phyloP scores from a whole-genome alignment of 2,888 invertebrate genomes.

The Orthosia cruda region DNA sequence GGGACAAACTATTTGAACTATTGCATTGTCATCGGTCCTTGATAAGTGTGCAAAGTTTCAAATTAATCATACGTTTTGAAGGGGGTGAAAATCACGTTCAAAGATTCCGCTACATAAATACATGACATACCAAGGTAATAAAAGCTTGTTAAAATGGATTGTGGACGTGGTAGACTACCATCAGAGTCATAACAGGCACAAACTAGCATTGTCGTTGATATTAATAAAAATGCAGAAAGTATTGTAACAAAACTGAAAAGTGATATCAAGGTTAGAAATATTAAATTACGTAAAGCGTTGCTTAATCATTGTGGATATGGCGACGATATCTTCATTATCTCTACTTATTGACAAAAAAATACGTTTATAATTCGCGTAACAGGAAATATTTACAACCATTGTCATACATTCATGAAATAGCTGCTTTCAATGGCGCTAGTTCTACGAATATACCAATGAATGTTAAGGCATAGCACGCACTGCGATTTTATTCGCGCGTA shows the following conservation, averaged over 20 bases:
- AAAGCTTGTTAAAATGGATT: background rate
- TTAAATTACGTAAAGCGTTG: background rate
- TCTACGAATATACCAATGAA: slow-evolving; percentile 18
- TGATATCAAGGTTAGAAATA: slow-evolving; percentile 7
- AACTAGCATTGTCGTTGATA: background rate
- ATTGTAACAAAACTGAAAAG: background rate
- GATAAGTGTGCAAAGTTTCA: no score
- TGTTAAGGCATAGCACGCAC: no score
- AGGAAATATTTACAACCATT: slow-evolving; percentile 36
- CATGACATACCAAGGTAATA: no score
- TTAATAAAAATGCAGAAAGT: background rate
- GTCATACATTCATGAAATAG: slow-evolving; percentile 31
- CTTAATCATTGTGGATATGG: background rate
- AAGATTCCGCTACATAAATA: no score
- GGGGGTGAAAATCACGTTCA: no score
- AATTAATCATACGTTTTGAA: no score
- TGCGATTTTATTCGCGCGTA: no score
- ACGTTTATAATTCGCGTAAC: background rate
- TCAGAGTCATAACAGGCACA: background rate
- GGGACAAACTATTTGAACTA: no score
- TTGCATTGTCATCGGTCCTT: no score
- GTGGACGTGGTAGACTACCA: background rate
- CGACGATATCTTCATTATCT: background rate
- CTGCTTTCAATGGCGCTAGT: slow-evolving; percentile 8
- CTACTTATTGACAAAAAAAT: background rate